Conservation (phyloP, 2,113 vertebrate species). For the Calyptommatus sinebrachiatus region DNA sequence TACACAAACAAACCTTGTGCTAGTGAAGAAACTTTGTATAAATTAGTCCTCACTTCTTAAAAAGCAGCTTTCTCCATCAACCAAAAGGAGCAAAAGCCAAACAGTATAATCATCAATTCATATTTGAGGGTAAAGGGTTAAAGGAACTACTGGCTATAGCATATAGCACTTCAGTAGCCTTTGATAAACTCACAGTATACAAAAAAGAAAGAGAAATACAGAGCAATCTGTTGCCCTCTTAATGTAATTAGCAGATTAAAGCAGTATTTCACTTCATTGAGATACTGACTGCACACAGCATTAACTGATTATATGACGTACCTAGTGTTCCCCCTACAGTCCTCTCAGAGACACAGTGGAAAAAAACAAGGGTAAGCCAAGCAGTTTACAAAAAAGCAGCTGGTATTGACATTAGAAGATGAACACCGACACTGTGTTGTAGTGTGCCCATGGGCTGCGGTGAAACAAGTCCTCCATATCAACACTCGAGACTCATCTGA, state of each 20-base stretch:
- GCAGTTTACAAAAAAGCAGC: conserved; percentile 35
- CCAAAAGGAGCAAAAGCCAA: conserved; percentile 18
- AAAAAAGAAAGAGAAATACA: conserved; percentile 27
- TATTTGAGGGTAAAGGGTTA: conserved; percentile 50
- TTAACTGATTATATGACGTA: conserved; percentile 24
- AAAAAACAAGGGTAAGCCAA: conserved; percentile 32
- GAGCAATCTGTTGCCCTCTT: conserved; percentile 51
- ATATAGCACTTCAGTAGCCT: conserved; percentile 42
- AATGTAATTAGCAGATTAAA: conserved; percentile 61
- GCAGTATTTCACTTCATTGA: conserved; percentile 49
- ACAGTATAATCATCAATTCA: conserved; percentile 30
- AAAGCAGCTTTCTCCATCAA: not conserved
- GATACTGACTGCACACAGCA: conserved; percentile 29
- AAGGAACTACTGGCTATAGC: conserved; percentile 14
- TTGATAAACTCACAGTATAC: conserved; percentile 41
- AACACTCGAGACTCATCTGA: not conserved
- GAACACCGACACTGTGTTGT: not conserved
- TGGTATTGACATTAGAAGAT: conserved; percentile 2
- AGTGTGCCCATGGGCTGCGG: accelerated
- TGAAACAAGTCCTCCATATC: not conserved
- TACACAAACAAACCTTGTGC: not conserved
- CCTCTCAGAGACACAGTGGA: conserved; percentile 28
- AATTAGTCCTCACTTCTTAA: conserved; percentile 20
- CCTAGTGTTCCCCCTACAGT: conserved; percentile 52
- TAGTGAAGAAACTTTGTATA: conserved; percentile 39